phyloP scores from a whole-genome alignment of 2,888 invertebrate genomes.

The Lottia gigantea region DNA sequence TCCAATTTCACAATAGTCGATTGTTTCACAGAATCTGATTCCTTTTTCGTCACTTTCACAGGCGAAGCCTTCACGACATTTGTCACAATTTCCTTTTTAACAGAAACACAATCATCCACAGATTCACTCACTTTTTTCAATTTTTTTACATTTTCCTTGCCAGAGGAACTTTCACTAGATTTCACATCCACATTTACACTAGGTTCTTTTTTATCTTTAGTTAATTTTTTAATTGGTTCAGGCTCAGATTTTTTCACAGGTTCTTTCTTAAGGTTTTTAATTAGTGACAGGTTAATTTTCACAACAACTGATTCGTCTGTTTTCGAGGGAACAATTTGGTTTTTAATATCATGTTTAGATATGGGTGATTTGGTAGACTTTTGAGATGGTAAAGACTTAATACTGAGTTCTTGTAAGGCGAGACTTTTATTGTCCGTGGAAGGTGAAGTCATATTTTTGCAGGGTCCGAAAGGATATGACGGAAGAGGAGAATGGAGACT shows the following conservation, averaged over 20 bases:
- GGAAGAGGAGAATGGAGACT: conserved; percentile 6
- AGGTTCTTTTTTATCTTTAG: too few relatives aligned
- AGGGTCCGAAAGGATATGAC: neutral
- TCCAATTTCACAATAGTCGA: neutral
- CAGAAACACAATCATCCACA: neutral
- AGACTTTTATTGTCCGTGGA: neutral
- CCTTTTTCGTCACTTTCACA: conserved; percentile 2
- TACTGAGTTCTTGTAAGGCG: neutral
- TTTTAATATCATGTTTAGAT: neutral
- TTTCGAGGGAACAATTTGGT: neutral
- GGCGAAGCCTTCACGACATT: neutral
- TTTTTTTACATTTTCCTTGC: neutral
- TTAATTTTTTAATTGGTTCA: too few relatives aligned
- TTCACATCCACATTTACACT: neutral
- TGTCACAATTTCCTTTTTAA: neutral
- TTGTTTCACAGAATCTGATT: neutral
- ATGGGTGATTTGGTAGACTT: neutral
- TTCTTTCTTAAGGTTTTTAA: neutral
- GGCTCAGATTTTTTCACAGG: too few relatives aligned
- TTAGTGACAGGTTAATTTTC: conserved; percentile 1
- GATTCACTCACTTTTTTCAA: neutral
- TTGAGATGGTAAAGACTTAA: neutral
- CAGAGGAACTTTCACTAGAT: neutral
- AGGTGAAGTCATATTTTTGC: neutral
- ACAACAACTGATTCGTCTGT: neutral